Evolutionary conservation across 2,113 vertebrate genomes (phyloP).

Genomic region (Siphamia tubifer): DNA sequence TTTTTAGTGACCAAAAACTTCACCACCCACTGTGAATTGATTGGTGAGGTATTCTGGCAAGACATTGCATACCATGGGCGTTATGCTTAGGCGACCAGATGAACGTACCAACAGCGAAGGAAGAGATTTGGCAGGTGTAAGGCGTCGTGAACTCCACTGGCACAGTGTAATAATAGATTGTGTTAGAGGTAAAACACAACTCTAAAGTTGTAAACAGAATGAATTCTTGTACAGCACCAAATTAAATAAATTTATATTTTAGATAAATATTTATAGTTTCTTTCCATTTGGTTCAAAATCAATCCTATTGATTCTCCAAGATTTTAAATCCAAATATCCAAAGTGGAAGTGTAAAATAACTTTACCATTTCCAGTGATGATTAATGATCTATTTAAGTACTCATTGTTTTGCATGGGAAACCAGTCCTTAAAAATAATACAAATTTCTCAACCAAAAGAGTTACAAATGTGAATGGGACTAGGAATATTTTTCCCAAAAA

Average conservation of each 20-base stretch:
- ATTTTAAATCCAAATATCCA: background rate
- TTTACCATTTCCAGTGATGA: too few species aligned
- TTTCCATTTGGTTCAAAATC: too few species aligned
- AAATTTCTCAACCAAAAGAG: too few species aligned
- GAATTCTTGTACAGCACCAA: too few species aligned
- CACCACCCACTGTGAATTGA: slow-evolving; percentile 15
- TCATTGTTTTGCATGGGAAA: too few species aligned
- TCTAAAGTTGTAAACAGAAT: background rate
- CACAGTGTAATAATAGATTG: slow-evolving; percentile 31
- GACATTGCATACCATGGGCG: slow-evolving; percentile 51
- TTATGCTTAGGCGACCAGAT: slow-evolving; percentile 57
- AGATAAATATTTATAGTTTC: too few species aligned
- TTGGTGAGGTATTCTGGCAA: background rate
- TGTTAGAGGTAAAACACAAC: slow-evolving; percentile 14
- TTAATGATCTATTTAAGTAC: too few species aligned
- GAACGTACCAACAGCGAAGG: slow-evolving; percentile 81
- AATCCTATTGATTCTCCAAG: too few species aligned
- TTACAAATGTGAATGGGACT: too few species aligned
- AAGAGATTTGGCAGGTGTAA: slow-evolving; percentile 71
- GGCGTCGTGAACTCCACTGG: slow-evolving; percentile 69
- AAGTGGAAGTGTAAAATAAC: too few species aligned
- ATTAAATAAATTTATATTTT: too few species aligned
- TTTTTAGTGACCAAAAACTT: background rate
- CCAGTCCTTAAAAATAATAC: too few species aligned
- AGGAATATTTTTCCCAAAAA: background rate